These are phyloP conservation scores for Phrynocephalus forsythii DNA, from an alignment of 2,797 vertebrate genomes.

Conservation along the genomic window DNA sequence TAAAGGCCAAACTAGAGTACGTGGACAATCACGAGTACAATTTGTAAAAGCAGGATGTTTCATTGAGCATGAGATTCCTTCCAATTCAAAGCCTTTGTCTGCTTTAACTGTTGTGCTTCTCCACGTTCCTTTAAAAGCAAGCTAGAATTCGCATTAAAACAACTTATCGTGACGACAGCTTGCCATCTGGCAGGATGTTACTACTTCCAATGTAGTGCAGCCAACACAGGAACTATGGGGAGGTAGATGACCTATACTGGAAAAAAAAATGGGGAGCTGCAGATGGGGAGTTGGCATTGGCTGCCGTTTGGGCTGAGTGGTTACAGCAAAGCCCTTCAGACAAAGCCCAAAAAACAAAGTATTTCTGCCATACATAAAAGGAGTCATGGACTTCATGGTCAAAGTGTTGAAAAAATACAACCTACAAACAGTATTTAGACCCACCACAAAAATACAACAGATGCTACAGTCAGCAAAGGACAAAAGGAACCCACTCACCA, in stretches of 20 bases:
- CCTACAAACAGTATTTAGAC: too few species aligned
- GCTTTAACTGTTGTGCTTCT: not conserved
- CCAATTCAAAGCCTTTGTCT: conserved; percentile 39
- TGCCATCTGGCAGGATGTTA: not conserved
- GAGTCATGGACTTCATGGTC: too few species aligned
- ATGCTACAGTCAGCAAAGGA: too few species aligned
- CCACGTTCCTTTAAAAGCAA: not conserved
- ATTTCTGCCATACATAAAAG: too few species aligned
- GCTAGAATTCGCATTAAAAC: not conserved
- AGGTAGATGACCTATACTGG: not conserved
- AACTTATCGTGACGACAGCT: not conserved
- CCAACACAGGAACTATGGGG: not conserved
- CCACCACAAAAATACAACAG: too few species aligned
- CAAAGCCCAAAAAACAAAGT: too few species aligned
- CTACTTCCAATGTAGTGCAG: not conserved
- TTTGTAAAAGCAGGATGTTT: conserved; percentile 4
- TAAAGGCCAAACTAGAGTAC: not conserved
- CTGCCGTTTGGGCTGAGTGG: not conserved
- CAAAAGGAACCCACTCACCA: too few species aligned
- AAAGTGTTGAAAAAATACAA: too few species aligned
- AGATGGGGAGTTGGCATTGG: not conserved
- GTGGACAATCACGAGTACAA: not conserved
- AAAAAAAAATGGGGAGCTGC: too few species aligned
- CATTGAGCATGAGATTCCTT: conserved; percentile 30
- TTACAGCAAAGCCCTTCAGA: too few species aligned